phyloP scores from a whole-genome alignment of 2,888 invertebrate species.

The Druceiella hillmani region DNA sequence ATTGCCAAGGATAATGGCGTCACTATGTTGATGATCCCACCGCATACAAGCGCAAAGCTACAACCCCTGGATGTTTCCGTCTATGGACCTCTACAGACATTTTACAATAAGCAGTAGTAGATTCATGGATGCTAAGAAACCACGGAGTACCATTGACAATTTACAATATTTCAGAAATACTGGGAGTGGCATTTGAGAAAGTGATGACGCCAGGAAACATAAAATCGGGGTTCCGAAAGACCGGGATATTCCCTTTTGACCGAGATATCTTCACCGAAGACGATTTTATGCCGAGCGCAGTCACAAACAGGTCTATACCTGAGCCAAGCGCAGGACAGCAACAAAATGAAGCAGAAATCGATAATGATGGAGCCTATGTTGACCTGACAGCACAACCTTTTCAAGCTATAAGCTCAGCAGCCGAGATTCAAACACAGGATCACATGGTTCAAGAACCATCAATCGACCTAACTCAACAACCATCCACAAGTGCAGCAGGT shows the following conservation, averaged over 20 bases:
- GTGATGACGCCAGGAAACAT: conserved; percentile 31
- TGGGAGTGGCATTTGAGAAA: conserved; percentile 23
- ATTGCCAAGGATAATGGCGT: conserved; percentile 30
- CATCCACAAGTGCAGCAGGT: conserved; percentile 8
- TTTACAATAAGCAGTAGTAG: conserved; percentile 26
- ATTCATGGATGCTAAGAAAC: conserved; percentile 29
- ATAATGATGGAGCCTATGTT: conserved; percentile 6
- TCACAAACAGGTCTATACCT: conserved; percentile 19
- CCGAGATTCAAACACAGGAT: background rate
- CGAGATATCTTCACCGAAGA: conserved; percentile 26
- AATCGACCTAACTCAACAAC: conserved; percentile 6
- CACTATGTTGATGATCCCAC: conserved; percentile 30
- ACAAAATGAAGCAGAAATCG: conserved; percentile 10
- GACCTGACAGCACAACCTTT: conserved; percentile 7
- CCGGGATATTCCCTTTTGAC: no score
- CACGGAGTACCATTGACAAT: conserved; percentile 31
- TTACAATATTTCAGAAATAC: conserved; percentile 28
- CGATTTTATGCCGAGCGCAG: conserved; percentile 24
- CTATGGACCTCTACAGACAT: conserved; percentile 30
- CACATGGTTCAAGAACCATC: conserved; percentile 1
- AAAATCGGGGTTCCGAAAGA: no score
- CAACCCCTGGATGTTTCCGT: conserved; percentile 31
- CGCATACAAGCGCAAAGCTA: conserved; percentile 31
- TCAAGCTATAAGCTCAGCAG: conserved; percentile 5
- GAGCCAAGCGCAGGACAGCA: conserved; percentile 2